These are phyloP conservation scores for Miltochrista miniata DNA, from an alignment of 2,888 invertebrate genomes.

Conservation along the genomic window DNA sequence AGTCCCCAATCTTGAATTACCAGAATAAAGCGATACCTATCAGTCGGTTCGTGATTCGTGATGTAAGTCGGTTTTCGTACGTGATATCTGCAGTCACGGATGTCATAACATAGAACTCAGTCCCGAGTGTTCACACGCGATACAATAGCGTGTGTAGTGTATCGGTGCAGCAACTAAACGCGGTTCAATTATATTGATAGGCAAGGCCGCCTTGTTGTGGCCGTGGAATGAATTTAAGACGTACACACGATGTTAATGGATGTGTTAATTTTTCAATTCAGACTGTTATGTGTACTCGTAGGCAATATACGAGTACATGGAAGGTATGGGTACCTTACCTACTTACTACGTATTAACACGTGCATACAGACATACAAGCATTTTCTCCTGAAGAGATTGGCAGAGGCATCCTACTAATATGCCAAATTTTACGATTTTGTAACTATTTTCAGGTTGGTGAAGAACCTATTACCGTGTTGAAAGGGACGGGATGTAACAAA, in stretches of 20 bases:
- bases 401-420: no score
- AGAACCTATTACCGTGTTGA: no score
- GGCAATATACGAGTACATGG: no score
- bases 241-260: conserved; percentile 16
- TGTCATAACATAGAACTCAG: conserved; percentile 28
- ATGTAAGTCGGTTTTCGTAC: conserved; percentile 30
- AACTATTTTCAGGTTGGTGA: no score
- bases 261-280: conserved; percentile 11
- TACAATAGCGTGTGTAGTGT: conserved; percentile 33
- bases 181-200: conserved; percentile 38
- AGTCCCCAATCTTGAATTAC: conserved; percentile 26
- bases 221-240: conserved; percentile 31
- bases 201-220: conserved; percentile 30
- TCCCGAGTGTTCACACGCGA: conserved; percentile 26
- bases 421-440: no score
- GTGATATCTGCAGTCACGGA: conserved; percentile 30
- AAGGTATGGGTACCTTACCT: no score
- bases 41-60: conserved; percentile 36
- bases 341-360: no score
- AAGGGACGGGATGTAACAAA: no score
- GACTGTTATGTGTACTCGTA: not conserved
- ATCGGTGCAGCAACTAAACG: conserved; percentile 28
- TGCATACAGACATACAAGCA: no score
- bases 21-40: conserved; percentile 23
- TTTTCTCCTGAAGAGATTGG: no score